Base-by-base conservation (phyloP, 1,140 invertebrate genomes). In the Drosophila sturtevanti region DNA sequence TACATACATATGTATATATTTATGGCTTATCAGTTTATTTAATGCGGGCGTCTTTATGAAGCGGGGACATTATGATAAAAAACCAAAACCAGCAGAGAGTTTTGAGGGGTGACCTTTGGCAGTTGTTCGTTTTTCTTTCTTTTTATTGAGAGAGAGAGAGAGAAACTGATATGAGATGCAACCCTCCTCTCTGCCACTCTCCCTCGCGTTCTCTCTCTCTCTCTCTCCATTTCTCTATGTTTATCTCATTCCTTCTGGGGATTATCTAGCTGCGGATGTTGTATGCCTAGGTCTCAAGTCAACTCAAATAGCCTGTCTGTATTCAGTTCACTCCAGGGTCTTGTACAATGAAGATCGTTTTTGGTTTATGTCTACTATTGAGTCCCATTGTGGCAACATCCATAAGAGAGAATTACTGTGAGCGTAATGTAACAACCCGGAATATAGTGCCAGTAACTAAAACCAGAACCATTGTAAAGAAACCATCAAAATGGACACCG, bases 21-120 rank as follows among this genome's bases (percentile, higher is more conserved):
- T 56, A 14, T 59, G 51, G 58, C 65, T 85, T 84, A 84, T 84
- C 81, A 68, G 37, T 31, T 18, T 2, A 21, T 56, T 41, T 41
- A 51, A 73, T 84, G 81, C 81, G 81, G 81, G 81, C 60, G 55
- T 58, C 44, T 48, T 80, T 73, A 38, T 80, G 44, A 73, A 77
- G 72, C 72, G 77, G 81, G 72, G 38, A 41, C 27, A 67, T 69
- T 66, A 85, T 69, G 77, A 82, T 82, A 82, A 62, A 62, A 34
- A 51, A 55, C 52, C n/a, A 34, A 58, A 60, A 66, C 70, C 70
- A 63, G 56, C 35, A 52, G 12, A 24, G 60, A 24, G 60, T 59
- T 59, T 62, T 34, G 71, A 55, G 63, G 63, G 63, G 60, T 70
- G 77, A 76, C 64, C 63, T 73, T 81, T 69, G 65, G 9, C 56